These are phyloP conservation scores for Paedocypris sp. DNA, from an alignment of 2,113 vertebrate species.

Conservation along the genomic window DNA sequence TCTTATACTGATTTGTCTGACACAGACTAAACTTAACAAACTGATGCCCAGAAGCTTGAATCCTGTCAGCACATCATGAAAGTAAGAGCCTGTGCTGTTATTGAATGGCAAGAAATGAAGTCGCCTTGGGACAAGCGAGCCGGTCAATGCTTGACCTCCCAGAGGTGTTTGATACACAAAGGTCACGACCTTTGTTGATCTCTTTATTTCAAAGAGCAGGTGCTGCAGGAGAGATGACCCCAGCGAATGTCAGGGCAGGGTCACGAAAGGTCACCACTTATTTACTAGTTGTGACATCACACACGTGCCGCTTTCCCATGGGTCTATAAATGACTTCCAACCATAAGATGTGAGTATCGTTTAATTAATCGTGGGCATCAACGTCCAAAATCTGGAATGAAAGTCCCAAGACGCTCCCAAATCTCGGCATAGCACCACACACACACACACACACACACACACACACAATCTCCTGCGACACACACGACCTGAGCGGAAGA, in stretches of 20 bases:
- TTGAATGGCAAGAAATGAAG: background rate
- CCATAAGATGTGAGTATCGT: too few species aligned
- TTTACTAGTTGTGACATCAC: slow-evolving; percentile 20
- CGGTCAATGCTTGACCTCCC: slow-evolving; percentile 28
- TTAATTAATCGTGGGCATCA: too few species aligned
- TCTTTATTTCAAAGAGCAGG: slow-evolving; percentile 34
- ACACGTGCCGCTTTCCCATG: slow-evolving; percentile 34
- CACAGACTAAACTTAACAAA: background rate
- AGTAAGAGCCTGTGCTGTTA: slow-evolving; percentile 10
- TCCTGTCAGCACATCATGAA: background rate
- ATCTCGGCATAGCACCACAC: too few species aligned
- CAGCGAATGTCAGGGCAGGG: slow-evolving; percentile 3
- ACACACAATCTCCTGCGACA: too few species aligned
- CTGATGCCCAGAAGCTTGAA: background rate
- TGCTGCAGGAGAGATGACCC: slow-evolving; percentile 30
- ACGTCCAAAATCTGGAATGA: too few species aligned
- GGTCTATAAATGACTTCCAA: too few species aligned
- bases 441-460: background rate
- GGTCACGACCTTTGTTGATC: slow-evolving; percentile 22
- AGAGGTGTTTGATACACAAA: slow-evolving; percentile 29
- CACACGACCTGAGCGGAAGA: slow-evolving; percentile 17
- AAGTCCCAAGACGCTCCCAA: too few species aligned
- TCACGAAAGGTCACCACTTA: slow-evolving; percentile 14
- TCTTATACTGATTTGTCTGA: background rate
- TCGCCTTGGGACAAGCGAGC: slow-evolving; percentile 3